phyloP scores from a whole-genome alignment of 2,797 vertebrate genomes.

The Paguma larvata region DNA sequence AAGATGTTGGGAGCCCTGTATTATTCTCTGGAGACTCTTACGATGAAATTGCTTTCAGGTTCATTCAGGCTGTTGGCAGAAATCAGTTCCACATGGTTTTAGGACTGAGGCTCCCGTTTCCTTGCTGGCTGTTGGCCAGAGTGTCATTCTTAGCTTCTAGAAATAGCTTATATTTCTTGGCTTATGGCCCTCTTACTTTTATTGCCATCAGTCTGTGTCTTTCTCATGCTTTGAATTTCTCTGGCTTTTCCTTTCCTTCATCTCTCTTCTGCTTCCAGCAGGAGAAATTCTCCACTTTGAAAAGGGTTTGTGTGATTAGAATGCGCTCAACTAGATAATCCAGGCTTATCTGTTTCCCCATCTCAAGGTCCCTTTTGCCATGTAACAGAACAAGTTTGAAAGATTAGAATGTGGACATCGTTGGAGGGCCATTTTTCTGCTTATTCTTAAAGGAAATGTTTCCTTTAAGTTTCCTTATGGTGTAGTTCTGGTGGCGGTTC shows the following conservation, averaged over 20 bases:
- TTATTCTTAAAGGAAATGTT: neutral
- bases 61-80: conserved; percentile 5
- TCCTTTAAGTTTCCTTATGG: conserved; percentile 23
- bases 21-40: neutral
- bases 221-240: conserved; percentile 21
- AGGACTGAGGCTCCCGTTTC: neutral
- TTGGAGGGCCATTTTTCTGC: neutral
- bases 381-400: neutral
- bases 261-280: neutral
- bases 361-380: neutral
- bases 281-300: conserved; percentile 41
- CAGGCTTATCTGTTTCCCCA: neutral
- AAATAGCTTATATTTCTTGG: neutral
- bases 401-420: neutral
- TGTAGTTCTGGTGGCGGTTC: neutral
- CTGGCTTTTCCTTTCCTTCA: neutral
- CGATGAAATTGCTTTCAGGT: neutral
- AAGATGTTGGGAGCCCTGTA: neutral
- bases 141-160: neutral
- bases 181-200: neutral
- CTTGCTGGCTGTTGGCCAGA: neutral
- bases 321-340: neutral
- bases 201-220: neutral
- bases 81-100: conserved; percentile 7
- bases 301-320: neutral